Conservation (phyloP, 2,888 invertebrate genomes). For the Nebria salina region DNA sequence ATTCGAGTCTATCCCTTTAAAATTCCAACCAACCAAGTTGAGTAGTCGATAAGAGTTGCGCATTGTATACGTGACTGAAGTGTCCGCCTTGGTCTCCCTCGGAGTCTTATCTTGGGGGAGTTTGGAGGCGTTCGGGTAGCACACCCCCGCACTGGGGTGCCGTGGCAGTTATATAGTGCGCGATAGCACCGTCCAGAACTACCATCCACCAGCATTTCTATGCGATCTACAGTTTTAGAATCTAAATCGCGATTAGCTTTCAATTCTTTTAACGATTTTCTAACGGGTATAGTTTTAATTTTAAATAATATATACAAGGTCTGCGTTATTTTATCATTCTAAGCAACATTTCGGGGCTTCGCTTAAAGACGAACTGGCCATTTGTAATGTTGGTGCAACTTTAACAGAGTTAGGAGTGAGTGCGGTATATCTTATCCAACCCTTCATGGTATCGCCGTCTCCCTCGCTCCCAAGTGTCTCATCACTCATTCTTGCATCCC, state of each 20-base stretch:
- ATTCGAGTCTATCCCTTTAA: constrained; percentile 41
- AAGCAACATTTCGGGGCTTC: not conserved
- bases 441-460: constrained; percentile 40
- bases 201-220: not conserved
- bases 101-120: constrained; percentile 26
- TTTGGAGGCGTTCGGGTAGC: constrained; percentile 6
- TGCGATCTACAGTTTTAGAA: not conserved
- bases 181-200: constrained; percentile 14
- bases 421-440: constrained; percentile 46
- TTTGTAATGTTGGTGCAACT: not conserved
- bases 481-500: constrained; percentile 47
- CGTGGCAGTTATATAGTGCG: constrained; percentile 13
- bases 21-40: not conserved
- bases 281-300: not conserved
- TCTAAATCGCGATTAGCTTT: not conserved
- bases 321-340: not conserved
- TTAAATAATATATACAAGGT: too few species aligned
- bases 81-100: constrained; percentile 12
- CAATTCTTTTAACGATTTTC: not conserved
- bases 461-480: constrained; percentile 46
- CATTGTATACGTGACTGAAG: constrained; percentile 6
- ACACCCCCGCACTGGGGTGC: constrained; percentile 7
- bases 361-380: not conserved
- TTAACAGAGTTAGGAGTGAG: constrained; percentile 20
- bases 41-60: not conserved